These are phyloP conservation scores for Hippoglossus hippoglossus DNA, from an alignment of 2,797 vertebrate genomes.

Conservation along the genomic window DNA sequence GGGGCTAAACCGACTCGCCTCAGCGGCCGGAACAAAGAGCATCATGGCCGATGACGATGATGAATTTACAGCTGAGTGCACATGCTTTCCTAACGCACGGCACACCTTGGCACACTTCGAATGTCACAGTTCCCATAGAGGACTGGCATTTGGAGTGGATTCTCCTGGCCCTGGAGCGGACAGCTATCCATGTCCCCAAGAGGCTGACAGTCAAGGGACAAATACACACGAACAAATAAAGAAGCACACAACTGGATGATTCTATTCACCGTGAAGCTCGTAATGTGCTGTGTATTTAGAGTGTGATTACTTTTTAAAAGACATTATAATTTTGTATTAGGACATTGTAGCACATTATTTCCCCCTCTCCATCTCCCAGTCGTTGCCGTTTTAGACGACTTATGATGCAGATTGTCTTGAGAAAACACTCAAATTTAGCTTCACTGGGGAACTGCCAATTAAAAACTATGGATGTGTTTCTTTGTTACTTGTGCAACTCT, in stretches of 20 bases:
- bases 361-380: constrained; percentile 27
- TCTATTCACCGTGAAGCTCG: constrained; percentile 21
- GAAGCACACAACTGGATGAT: constrained; percentile 13
- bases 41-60: constrained; percentile 64
- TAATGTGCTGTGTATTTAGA: constrained; percentile 6
- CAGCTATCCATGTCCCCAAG: constrained; percentile 57
- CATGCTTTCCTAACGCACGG: constrained; percentile 68
- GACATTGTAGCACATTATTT: constrained; percentile 24
- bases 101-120: constrained; percentile 79
- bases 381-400: constrained; percentile 59
- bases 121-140: constrained; percentile 85
- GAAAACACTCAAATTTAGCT: constrained; percentile 67
- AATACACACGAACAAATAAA: constrained; percentile 15
- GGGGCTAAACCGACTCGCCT: constrained; percentile 67
- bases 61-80: constrained; percentile 78
- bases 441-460: constrained; percentile 72
- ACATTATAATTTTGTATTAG: constrained; percentile 8
- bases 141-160: constrained; percentile 84
- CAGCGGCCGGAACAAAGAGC: constrained; percentile 72
- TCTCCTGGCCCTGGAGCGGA: constrained; percentile 71
- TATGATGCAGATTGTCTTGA: constrained; percentile 44
- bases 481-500: constrained; percentile 60
- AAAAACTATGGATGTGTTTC: constrained; percentile 71
- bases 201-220: constrained; percentile 58
- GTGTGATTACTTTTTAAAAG: too few species aligned